Evolutionary conservation across 2,797 vertebrate species (phyloP), one percentile per base, ranked within the genome.

Genomic region (Rhinogobio ventralis): DNA sequence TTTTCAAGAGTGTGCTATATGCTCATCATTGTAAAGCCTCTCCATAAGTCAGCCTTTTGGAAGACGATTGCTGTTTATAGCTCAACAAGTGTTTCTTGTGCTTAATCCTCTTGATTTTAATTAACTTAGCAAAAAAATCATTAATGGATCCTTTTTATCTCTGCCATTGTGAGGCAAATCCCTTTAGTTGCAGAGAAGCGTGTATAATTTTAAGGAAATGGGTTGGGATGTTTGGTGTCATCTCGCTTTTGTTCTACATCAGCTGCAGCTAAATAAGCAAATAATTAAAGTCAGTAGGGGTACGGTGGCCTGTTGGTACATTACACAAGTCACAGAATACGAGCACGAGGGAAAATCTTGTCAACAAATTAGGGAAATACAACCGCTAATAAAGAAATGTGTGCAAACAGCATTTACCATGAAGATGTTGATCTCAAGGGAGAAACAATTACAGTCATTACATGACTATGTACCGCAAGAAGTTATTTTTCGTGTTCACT

Each of bases 101-200:
- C 87, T 88, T 95, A 95, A 95, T 95, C 94, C 92, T 92, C 91
- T 94, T 92, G 92, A 93, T 92, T 95, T 94, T 95, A 95, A 95
- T 95, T 94, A 95, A 94, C 93, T 93, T 90, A 93, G 93, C 91
- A 94, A 92, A 88, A 93, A 82, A 92, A 93, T 92, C 89, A 93
- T 94, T 93, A 95, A 94, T 94, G 93, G 92, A 88, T 92, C 89
- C 88, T 90, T 93, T 94, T 94, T 94, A 94, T 95, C 93, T 93
- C 89, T 88, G 93, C 94, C 93, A 95, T 95, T 92, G 46, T 91
- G 89, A 88, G 85, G 91, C 89, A 94, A 95, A 95, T 95, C 94
- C 92, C 88, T 92, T 95, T 95, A 95, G 93, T 85, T 64, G 89
- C 88, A 86, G 88, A 93, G 92, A 94, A 92, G 92, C 92, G 79